These are phyloP conservation scores for Myotis yumanensis DNA, from an alignment of 2,113 vertebrate genomes.

Conservation along the genomic window DNA sequence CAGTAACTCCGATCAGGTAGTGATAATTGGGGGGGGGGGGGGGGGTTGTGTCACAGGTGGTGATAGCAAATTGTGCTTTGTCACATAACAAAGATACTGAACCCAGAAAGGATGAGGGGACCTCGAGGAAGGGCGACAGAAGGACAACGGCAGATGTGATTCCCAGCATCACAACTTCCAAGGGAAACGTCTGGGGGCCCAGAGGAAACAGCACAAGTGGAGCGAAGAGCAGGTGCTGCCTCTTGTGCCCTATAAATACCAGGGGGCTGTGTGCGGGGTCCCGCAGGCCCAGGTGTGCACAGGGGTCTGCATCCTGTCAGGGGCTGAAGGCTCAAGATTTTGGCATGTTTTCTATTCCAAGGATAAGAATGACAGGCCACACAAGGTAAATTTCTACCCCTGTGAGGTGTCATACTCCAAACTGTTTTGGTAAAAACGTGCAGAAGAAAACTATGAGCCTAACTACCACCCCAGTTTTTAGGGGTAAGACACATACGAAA, in stretches of 20 bases:
- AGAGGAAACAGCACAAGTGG: neutral
- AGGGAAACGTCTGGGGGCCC: neutral
- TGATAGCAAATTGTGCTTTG: conserved; percentile 63
- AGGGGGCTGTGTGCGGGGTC: neutral
- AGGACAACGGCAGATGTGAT: conserved; percentile 5
- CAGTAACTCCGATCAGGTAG: neutral
- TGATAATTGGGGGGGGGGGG: neutral
- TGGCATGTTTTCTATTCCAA: neutral
- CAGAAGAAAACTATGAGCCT: neutral
- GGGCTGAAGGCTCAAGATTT: neutral
- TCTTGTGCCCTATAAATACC: neutral
- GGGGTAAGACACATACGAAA: neutral
- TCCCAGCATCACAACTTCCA: conserved; percentile 55
- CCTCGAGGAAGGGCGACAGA: too few species aligned
- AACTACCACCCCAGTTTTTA: neutral
- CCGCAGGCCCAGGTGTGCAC: neutral
- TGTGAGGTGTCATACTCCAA: neutral
- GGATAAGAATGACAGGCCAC: neutral
- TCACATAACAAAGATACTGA: conserved; percentile 47
- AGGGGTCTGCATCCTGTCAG: neutral
- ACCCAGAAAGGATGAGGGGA: neutral
- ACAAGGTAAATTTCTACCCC: neutral
- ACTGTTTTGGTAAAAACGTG: neutral
- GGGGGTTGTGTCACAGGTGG: fast-evolving
- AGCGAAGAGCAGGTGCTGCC: neutral